Base-by-base conservation (phyloP, 2,113 vertebrate species). In the Brevimyrus niger region DNA sequence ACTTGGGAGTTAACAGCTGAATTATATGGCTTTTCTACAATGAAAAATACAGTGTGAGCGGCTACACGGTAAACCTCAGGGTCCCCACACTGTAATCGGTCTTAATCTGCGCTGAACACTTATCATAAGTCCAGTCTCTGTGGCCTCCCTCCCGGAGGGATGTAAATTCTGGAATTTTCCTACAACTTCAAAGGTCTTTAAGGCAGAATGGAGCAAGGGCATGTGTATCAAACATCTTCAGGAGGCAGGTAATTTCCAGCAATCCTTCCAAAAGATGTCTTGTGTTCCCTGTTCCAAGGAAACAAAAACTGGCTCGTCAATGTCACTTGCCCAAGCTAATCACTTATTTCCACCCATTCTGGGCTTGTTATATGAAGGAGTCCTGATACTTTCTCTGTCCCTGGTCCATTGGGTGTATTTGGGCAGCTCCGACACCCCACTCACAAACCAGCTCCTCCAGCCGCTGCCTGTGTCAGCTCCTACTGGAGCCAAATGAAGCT, bases 1-100 rank as follows among this genome's bases (percentile, higher is more conserved):
- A 93, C 94, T 95, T 96, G 94, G 61, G 88, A 93, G 92, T 96
- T 96, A 97, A 96, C 96, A 96, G 95, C 94, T 93, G 94, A 94
- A 96, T 96, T 96, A 96, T 94, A 95, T 94, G 95, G 94, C 95
- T 91, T 93, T 94, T 90, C 90, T 91, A 91, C 91, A 93, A 93
- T 93, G 88, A 91, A 88, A 65, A 91, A 73, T 53, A 48, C 8
- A 83, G 48, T 23, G 27, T 23, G 73, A 17, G 17, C 17, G 5
- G 76, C 11, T 55, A 19, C 48, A 15, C 15, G 3, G 50, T 87
- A 87, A 87, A 35, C 50, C 23, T 15, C 31, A 11, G 50, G 85
- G 50, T 55, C 48, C 27, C n/a, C 47, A 86, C 10, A 38, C 48
- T 35, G n/a, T 53, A n/a, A 35, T 46, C 88, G 21, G 15, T 42